Conservation (phyloP, 2,113 vertebrate genomes). For the Casuarius casuarius region DNA sequence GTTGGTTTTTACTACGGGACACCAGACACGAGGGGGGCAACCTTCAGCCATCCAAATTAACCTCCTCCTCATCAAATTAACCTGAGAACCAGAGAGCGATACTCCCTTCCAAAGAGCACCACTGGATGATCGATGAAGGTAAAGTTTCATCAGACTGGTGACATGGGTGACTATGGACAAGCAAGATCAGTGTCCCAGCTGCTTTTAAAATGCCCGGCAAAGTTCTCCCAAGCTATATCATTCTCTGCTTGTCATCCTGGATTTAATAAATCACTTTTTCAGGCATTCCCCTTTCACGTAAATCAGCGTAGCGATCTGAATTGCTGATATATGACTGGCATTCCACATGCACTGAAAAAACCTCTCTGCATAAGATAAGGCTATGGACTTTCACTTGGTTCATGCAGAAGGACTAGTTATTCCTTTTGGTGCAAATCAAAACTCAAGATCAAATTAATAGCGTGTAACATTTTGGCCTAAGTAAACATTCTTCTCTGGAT, state of each 20-base stretch:
- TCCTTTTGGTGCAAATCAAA: slow-evolving; percentile 23
- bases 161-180: accelerated
- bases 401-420: not conserved
- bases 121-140: accelerated
- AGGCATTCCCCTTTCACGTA: not conserved
- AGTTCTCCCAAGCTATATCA: not conserved
- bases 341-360: not conserved
- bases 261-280: not conserved
- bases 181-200: not conserved
- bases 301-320: not conserved
- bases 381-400: not conserved
- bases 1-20: not conserved
- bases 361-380: not conserved
- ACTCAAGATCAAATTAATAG: slow-evolving; percentile 15
- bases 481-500: not conserved
- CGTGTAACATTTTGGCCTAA: not conserved
- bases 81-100: not conserved
- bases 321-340: not conserved
- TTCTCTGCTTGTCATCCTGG: not conserved
- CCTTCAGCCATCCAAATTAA: not conserved
- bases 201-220: not conserved
- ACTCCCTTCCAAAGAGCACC: not conserved
- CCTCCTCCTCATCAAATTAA: too few species aligned
- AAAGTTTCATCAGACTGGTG: not conserved
- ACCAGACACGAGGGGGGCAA: not conserved